A percentile compares a stretch with the other conserved stretches of the same genome.
Evolutionary conservation across 2,888 invertebrate genomes (phyloP).

Genomic region (Agonopterix alstromeriana): DNA sequence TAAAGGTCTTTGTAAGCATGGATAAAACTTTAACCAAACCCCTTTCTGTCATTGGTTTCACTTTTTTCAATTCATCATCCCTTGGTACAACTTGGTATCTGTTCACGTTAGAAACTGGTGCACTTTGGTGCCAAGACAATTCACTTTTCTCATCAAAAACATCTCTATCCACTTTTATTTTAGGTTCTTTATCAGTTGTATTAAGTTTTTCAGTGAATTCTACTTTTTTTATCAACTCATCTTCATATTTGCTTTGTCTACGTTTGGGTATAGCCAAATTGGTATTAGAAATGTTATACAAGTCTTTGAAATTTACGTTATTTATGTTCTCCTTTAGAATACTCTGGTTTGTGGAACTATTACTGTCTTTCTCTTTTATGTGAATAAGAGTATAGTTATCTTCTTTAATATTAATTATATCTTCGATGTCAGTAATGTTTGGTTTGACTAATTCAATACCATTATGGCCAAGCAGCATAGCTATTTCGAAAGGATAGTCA

Average conservation of each 20-base stretch:
- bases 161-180: conserved; percentile 26
- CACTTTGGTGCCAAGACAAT: conserved; percentile 39
- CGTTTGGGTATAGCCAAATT: conserved; percentile 26
- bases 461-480: conserved; percentile 31
- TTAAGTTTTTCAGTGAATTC: conserved; percentile 32
- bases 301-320: conserved; percentile 1
- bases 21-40: conserved; percentile 55
- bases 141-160: conserved; percentile 38
- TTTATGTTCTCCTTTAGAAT: background rate
- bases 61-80: conserved; percentile 21
- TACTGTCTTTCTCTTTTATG: background rate
- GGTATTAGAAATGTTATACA: background rate
- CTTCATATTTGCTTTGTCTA: conserved; percentile 23
- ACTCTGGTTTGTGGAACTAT: background rate
- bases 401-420: too few relatives aligned
- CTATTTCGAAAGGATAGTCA: conserved; percentile 52
- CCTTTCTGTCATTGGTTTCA: conserved; percentile 44
- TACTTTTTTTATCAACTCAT: conserved; percentile 32
- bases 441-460: background rate
- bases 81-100: conserved; percentile 41
- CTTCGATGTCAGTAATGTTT: background rate
- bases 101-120: conserved; percentile 28
- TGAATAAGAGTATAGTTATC: too few relatives aligned
- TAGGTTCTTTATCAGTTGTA: conserved; percentile 17
- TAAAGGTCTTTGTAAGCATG: conserved; percentile 59